Percentiles rank a stretch among this genome's conserved stretches.
These are phyloP conservation scores for Camptogramma bilineatum DNA, from an alignment of 2,888 invertebrate species.

Conservation along the genomic window DNA sequence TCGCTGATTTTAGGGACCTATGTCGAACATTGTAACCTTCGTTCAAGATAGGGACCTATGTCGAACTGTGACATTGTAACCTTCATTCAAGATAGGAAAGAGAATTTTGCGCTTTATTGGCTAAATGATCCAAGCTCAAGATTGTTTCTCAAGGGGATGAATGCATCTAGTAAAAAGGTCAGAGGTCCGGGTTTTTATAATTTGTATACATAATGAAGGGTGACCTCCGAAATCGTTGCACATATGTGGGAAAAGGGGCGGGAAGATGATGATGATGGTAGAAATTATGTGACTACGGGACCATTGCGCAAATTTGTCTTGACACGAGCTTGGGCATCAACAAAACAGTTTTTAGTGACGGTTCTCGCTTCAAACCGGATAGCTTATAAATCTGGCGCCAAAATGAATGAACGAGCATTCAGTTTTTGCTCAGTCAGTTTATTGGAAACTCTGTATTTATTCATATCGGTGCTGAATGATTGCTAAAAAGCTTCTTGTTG, in stretches of 20 bases:
- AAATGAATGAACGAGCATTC: conserved; percentile 75
- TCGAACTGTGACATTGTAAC: neutral
- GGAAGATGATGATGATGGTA: too few species aligned
- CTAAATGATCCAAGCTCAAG: too few species aligned
- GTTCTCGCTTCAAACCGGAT: conserved; percentile 71
- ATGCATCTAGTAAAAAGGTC: too few species aligned
- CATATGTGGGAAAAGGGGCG: too few species aligned
- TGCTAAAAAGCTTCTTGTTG: conserved; percentile 52
- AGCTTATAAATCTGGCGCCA: conserved; percentile 81
- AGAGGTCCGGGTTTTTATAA: too few species aligned
- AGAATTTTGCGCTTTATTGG: too few species aligned
- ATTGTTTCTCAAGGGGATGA: too few species aligned
- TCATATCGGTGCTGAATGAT: conserved; percentile 54
- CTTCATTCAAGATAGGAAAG: neutral
- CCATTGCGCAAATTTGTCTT: neutral
- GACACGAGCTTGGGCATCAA: conserved; percentile 12
- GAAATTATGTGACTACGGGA: neutral
- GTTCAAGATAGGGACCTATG: neutral
- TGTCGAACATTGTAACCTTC: neutral
- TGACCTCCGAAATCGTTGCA: too few species aligned
- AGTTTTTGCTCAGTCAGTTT: conserved; percentile 65
- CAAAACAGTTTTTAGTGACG: conserved; percentile 70
- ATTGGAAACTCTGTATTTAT: conserved; percentile 63
- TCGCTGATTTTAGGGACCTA: conserved; percentile 58
- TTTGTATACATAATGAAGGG: too few species aligned